Conservation (phyloP, 2,113 vertebrate genomes). For the Alligator mississippiensis region DNA sequence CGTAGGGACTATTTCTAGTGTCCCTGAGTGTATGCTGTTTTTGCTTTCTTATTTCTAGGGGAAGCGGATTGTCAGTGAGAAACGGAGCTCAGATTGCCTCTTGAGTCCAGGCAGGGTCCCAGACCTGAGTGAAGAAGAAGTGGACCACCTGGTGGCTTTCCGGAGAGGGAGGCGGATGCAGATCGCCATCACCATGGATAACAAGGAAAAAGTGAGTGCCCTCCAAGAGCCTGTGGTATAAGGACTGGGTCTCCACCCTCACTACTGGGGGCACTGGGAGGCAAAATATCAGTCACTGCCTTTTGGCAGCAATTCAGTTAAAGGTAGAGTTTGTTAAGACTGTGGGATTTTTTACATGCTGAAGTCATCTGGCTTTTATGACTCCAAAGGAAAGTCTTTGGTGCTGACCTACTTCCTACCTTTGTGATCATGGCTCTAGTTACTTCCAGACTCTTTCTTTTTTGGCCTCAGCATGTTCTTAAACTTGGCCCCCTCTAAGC, state of each 20-base stretch:
- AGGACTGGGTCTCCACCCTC: not conserved
- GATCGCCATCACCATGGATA: conserved; percentile 75
- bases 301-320: not conserved
- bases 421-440: not conserved
- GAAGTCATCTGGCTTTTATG: not conserved
- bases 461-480: not conserved
- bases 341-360: not conserved
- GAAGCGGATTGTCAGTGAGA: conserved; percentile 90
- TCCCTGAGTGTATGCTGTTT: not conserved
- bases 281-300: not conserved
- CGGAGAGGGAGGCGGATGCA: conserved; percentile 76
- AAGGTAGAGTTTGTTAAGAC: not conserved
- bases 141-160: conserved; percentile 62
- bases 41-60: conserved; percentile 75
- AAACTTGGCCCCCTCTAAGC: not conserved
- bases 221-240: accelerated
- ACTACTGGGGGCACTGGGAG: not conserved
- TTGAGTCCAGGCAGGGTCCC: conserved; percentile 46
- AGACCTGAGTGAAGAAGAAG: conserved; percentile 73
- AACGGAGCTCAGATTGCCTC: conserved; percentile 65
- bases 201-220: conserved; percentile 78
- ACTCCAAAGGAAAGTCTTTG: not conserved
- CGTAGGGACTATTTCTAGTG: not conserved
- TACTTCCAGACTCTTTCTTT: not conserved
- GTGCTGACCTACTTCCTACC: not conserved